Evolutionary conservation across 1,140 invertebrate species (phyloP), one percentile per base, ranked within the genome.

Genomic region (Formica selysi): DNA sequence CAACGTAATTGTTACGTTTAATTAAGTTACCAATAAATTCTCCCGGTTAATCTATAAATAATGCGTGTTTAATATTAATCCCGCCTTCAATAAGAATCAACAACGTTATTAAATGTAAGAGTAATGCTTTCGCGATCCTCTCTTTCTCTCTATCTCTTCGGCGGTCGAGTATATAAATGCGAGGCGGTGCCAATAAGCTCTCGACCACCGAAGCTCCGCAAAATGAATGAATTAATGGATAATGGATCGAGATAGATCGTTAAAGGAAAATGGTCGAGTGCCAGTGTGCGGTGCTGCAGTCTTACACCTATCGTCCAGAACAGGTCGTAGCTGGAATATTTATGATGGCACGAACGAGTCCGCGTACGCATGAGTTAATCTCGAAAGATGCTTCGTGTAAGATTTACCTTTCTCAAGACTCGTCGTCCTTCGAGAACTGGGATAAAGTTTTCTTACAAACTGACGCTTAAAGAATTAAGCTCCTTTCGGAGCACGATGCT

Each of bases 331-430:
- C 32, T 11, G 36, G 73, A 76, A 68, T 59, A 87, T 87, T 87
- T 87, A 87, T 73, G 83, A 87, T 85, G 73, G 62, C 83, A 5
- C 73, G 67, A 64, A 83, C 67, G 48, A 83, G 68, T 83, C 67
- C 22, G 59, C 61, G 57, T 36, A 16, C 19, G 44, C 78, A n/a
- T 61, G 70, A 87, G 62, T 87, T 85, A 87, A 87, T 87, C 68
- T 70, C 32, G n/a, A 51, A 57, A 59, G 80, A 76, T 80, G 41
- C 76, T 51, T 59, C 76, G 16, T 57, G 29, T 32, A 5, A 48
- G 32, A 48, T 32, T 22, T 16, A n/a, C 51, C 38, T 67, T 48
- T 32, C 13, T 16, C 64, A 19, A 68, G 59, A 29, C 26, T 70
- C 76, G 70, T 19, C 48, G 32, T 41, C 54, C 26, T 13, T 13